Evolutionary conservation across 1,140 invertebrate species (phyloP).

Genomic region (Cydia amplana): DNA sequence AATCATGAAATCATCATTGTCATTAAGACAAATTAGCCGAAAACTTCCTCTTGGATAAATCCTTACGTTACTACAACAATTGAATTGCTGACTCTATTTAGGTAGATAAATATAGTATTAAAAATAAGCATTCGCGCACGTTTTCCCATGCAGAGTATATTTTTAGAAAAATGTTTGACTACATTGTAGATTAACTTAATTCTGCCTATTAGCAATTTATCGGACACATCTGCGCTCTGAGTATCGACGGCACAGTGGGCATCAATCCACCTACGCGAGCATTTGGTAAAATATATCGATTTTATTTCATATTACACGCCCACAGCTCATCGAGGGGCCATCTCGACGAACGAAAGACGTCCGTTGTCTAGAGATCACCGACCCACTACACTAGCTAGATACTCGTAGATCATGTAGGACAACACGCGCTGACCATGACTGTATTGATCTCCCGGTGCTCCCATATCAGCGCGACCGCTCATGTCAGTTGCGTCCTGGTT

Average conservation of each 20-base stretch:
- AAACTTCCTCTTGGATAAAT: too few relatives aligned
- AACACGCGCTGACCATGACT: too few relatives aligned
- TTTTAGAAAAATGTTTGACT: background rate
- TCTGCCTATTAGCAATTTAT: background rate
- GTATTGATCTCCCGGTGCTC: too few relatives aligned
- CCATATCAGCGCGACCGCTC: too few relatives aligned
- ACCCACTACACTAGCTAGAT: background rate
- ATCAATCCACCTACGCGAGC: conserved; percentile 25
- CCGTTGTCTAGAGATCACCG: background rate
- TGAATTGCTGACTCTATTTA: too few relatives aligned
- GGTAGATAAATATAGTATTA: too few relatives aligned
- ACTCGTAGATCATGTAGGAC: background rate
- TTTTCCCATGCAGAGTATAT: too few relatives aligned
- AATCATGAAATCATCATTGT: too few relatives aligned
- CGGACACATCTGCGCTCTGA: background rate
- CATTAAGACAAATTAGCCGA: too few relatives aligned
- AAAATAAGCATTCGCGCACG: too few relatives aligned
- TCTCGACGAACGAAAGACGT: conserved; percentile 6
- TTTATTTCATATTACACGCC: conserved; percentile 24
- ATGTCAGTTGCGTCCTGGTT: too few relatives aligned
- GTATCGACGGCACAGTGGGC: background rate
- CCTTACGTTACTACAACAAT: too few relatives aligned
- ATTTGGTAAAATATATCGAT: conserved; percentile 27
- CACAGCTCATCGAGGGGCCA: conserved; percentile 10
- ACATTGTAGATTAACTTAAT: background rate